These are phyloP conservation scores for Agrotis ipsilon DNA, from an alignment of 2,888 invertebrate genomes.

Conservation along the genomic window DNA sequence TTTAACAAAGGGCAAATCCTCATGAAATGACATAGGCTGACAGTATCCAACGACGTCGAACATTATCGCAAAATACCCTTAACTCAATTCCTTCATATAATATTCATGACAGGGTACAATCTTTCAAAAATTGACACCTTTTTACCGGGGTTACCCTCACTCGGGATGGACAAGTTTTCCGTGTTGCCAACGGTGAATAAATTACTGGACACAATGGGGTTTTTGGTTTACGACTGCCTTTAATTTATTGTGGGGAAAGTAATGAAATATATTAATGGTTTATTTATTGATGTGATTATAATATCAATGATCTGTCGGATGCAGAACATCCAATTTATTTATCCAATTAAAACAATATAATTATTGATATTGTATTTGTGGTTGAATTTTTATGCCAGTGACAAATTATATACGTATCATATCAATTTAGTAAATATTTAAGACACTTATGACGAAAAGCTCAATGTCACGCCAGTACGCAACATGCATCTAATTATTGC, in stretches of 20 bases:
- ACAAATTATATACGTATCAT: not conserved
- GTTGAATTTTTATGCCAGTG: not conserved
- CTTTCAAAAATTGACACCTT: slow-evolving; percentile 91
- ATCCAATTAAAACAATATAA: too few relatives aligned
- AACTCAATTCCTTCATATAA: slow-evolving; percentile 91
- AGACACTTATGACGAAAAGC: too few relatives aligned
- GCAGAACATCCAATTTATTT: not conserved
- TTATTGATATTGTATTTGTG: too few relatives aligned
- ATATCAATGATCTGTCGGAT: slow-evolving; percentile 41
- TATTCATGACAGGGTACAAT: slow-evolving; percentile 90
- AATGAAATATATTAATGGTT: slow-evolving; percentile 65
- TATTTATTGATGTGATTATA: slow-evolving; percentile 56
- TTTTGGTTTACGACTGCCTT: slow-evolving; percentile 74
- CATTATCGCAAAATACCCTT: slow-evolving; percentile 91
- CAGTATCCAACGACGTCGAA: slow-evolving; percentile 84
- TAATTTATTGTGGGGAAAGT: slow-evolving; percentile 76
- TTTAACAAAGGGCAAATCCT: slow-evolving; percentile 90
- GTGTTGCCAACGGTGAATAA: slow-evolving; percentile 87
- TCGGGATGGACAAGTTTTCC: slow-evolving; percentile 86
- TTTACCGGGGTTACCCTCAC: slow-evolving; percentile 79
- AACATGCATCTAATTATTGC: too few relatives aligned
- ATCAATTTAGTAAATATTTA: too few relatives aligned
- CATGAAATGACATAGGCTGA: slow-evolving; percentile 90
- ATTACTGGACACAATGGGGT: slow-evolving; percentile 83
- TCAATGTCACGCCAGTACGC: too few relatives aligned